Evolutionary conservation across 2,113 vertebrate species (phyloP), one percentile per base, ranked within the genome.

Genomic region (Monopterus albus): DNA sequence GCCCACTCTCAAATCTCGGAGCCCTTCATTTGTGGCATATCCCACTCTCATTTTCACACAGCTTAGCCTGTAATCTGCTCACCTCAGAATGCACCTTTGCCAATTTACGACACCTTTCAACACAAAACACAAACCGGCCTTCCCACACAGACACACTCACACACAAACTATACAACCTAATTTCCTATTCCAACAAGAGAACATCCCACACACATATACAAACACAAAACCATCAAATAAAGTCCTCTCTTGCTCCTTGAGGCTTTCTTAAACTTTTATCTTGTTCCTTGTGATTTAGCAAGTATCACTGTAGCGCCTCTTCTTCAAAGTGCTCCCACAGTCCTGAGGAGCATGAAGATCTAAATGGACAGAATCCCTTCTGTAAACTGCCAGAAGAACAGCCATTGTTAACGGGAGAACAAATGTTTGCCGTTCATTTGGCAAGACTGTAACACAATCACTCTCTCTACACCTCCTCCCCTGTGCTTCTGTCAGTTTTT

Each of bases 241-340:
- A 38, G 36, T 52, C 50, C 67, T 43, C 8, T 67, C 50, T 57
- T 51, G 71, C 39, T 58, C 29, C 59, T 76, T 75, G 57, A 68
- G 45, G 67, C 66, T 65, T 52, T 52, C 51, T 39, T 35, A 42
- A 72, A 77, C 9, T 64, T 80, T 70, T 75, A 77, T 82, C 64
- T 47, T 55, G 53, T 76, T 78, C 35, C 45, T 64, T 79, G 64
- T 83, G 75, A 80, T 83, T 77, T 69, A 72, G 18, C 79, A 64
- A 50, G 66, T 42, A 40, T 35, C n/a, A 57, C 63, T 49, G 35
- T 11, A 29, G 47, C 1, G 18, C 53, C 42, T 52, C 49, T 53
- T 69, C 70, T 82, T 82, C 84, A 88, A 83, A 86, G 67, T n/a
- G n/a, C n/a, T n/a, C 75, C 51, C 40, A 4, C 2, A 14, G 60